Evolutionary conservation across 2,888 invertebrate genomes (phyloP).

Genomic region (Euzophera pinguis): DNA sequence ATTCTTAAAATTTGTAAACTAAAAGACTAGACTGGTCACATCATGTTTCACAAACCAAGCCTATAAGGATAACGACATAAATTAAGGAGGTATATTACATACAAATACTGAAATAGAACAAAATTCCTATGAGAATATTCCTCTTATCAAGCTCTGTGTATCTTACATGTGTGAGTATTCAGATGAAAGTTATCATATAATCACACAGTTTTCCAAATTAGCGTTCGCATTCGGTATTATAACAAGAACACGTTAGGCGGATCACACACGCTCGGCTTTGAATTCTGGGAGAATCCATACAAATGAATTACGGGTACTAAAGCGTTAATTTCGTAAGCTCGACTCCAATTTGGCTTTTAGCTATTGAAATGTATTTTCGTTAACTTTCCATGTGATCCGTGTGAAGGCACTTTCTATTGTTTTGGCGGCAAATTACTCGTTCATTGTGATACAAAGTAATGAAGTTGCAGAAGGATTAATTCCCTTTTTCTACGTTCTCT

Average conservation of each 20-base stretch:
- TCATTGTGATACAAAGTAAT: conserved; percentile 28
- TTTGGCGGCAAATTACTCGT: conserved; percentile 40
- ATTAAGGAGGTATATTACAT: too few species aligned
- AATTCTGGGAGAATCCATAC: conserved; percentile 61
- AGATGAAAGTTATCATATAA: conserved; percentile 26
- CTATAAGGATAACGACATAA: too few species aligned
- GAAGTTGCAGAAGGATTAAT: neutral
- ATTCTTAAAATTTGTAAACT: too few species aligned
- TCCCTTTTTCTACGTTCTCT: too few species aligned
- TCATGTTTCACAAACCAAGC: too few species aligned
- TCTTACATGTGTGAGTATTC: conserved; percentile 42
- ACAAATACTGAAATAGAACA: too few species aligned
- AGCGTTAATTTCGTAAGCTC: conserved; percentile 71
- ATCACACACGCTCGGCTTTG: conserved; percentile 57
- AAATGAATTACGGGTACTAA: conserved; percentile 64
- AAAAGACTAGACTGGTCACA: too few species aligned
- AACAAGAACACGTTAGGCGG: conserved; percentile 61
- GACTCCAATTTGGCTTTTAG: conserved; percentile 66
- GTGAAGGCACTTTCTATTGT: conserved; percentile 67
- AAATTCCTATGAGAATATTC: too few species aligned
- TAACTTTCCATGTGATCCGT: conserved; percentile 66
- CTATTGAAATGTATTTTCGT: conserved; percentile 77
- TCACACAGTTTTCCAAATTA: conserved; percentile 54
- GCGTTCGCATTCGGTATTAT: conserved; percentile 42
- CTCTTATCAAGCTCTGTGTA: too few species aligned